phyloP scores from a whole-genome alignment of 2,888 invertebrate genomes.

The Catocala fraxini region DNA sequence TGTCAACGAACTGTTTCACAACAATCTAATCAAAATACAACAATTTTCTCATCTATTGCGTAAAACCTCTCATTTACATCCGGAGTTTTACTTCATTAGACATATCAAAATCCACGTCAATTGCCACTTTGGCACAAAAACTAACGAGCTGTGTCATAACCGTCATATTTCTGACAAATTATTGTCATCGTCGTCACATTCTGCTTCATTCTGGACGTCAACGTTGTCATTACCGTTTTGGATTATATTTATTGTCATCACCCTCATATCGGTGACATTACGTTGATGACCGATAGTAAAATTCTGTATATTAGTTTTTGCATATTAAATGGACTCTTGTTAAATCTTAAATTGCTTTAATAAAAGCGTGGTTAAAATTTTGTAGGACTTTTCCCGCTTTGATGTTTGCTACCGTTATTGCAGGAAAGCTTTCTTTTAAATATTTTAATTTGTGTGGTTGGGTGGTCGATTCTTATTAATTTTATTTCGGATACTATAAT shows the following conservation, averaged over 20 bases:
- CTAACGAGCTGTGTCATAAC: conserved; percentile 25
- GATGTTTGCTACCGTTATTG: conserved; percentile 25
- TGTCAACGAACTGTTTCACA: conserved; percentile 27
- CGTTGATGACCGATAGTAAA: conserved; percentile 21
- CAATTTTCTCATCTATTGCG: conserved; percentile 14
- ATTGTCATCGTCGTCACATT: conserved; percentile 41
- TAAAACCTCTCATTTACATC: conserved; percentile 30
- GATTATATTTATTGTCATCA: conserved; percentile 36
- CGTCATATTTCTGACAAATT: conserved; percentile 44
- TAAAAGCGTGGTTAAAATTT: conserved; percentile 28
- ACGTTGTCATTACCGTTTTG: conserved; percentile 37
- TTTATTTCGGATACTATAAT: conserved; percentile 6
- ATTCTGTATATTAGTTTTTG: conserved; percentile 18
- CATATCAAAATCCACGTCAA: conserved; percentile 32
- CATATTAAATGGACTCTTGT: conserved; percentile 20
- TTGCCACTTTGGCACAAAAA: conserved; percentile 39
- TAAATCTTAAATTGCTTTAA: conserved; percentile 20
- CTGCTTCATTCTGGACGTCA: conserved; percentile 30
- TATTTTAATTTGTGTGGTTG: conserved; percentile 10
- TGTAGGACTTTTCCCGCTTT: conserved; percentile 23
- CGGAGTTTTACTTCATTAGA: conserved; percentile 36
- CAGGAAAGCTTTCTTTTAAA: conserved; percentile 26
- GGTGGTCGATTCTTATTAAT: conserved; percentile 8
- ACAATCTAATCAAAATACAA: conserved; percentile 17
- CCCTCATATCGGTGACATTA: conserved; percentile 15